Evolutionary conservation across 2,797 vertebrate genomes (phyloP).

Genomic region (Channa striata): DNA sequence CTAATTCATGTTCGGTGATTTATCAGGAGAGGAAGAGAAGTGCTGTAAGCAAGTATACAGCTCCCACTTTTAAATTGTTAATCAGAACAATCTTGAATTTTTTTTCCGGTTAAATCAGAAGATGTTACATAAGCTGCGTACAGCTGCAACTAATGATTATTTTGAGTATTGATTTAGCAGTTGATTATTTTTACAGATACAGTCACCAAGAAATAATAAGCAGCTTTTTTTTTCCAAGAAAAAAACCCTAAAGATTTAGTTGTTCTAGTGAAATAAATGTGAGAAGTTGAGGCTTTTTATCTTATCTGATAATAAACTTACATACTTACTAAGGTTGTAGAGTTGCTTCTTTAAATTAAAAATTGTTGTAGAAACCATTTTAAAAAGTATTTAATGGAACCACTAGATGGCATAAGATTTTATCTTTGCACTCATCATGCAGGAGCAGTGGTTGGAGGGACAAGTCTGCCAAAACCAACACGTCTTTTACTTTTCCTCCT

Average conservation of each 20-base stretch:
- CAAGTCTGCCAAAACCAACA: slow-evolving; percentile 75
- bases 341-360: not conserved
- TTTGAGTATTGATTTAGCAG: not conserved
- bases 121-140: not conserved
- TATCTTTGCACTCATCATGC: not conserved
- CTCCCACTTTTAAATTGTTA: not conserved
- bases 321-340: no score
- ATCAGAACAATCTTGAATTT: not conserved
- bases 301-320: no score
- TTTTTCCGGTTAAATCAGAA: not conserved
- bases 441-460: slow-evolving; percentile 27
- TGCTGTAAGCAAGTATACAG: not conserved
- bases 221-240: no score
- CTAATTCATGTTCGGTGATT: not conserved
- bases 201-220: no score
- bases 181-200: not conserved
- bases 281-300: no score
- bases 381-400: slow-evolving; percentile 19
- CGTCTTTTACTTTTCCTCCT: slow-evolving; percentile 1
- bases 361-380: not conserved
- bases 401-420: slow-evolving; percentile 69
- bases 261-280: no score
- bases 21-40: not conserved
- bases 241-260: no score
- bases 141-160: not conserved